These are phyloP conservation scores for Gambusia yucatana DNA, from an alignment of 2,797 vertebrate species.

Conservation along the genomic window DNA sequence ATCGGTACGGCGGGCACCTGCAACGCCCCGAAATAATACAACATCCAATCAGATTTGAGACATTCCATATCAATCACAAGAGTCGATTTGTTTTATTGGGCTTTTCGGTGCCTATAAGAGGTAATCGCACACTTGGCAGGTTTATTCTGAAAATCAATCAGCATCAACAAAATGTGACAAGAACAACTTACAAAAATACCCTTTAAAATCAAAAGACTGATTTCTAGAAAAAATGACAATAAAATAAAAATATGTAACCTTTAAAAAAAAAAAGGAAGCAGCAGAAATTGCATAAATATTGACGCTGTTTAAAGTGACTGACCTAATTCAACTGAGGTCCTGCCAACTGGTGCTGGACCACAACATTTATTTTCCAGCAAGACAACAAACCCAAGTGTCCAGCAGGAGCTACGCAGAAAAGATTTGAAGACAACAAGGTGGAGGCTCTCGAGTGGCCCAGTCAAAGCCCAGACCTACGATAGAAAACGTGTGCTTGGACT, in stretches of 20 bases:
- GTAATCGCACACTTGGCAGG: background rate
- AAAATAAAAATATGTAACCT: too few species aligned
- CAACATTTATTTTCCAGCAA: background rate
- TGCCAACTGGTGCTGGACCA: background rate
- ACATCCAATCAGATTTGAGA: slow-evolving; percentile 8
- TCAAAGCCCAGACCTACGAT: background rate
- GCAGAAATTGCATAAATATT: background rate
- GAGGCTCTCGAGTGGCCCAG: background rate
- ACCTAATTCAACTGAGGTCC: background rate
- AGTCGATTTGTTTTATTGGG: background rate
- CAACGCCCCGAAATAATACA: slow-evolving; percentile 11
- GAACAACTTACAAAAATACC: background rate
- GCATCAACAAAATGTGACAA: background rate
- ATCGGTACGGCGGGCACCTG: slow-evolving; percentile 78
- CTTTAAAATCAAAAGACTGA: background rate
- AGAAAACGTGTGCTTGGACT: too few species aligned
- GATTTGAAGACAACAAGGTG: background rate
- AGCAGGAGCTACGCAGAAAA: background rate
- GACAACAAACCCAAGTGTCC: background rate
- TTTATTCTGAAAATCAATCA: background rate
- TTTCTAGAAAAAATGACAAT: too few species aligned
- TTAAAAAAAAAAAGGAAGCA: too few species aligned
- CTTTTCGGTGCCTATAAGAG: background rate
- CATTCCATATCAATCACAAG: background rate
- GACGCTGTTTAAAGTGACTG: background rate